These are phyloP conservation scores for Cylindroiulus punctatus DNA, from an alignment of 2,888 invertebrate genomes.

Conservation along the genomic window DNA sequence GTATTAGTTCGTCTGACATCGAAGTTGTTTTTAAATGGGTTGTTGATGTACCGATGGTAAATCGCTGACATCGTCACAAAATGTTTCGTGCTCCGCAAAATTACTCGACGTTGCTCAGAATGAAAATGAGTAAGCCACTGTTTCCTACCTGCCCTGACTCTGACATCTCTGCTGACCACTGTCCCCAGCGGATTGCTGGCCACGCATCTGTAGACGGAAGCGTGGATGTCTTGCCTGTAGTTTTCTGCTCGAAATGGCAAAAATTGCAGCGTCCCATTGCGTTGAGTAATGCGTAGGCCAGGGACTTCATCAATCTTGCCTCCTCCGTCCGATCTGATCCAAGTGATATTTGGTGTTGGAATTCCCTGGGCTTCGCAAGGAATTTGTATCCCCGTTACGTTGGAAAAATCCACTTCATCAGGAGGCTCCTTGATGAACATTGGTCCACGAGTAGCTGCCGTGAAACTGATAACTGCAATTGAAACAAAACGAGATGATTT, in stretches of 20 bases:
- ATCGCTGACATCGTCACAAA: too few relatives aligned
- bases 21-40: too few relatives aligned
- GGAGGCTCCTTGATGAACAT: constrained; percentile 57
- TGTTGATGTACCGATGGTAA: too few relatives aligned
- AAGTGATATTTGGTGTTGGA: constrained; percentile 63
- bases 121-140: not conserved
- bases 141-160: constrained; percentile 61
- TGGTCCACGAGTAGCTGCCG: constrained; percentile 54
- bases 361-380: constrained; percentile 63
- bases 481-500: not conserved
- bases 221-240: constrained; percentile 61
- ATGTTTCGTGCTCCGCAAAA: too few relatives aligned
- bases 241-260: constrained; percentile 60
- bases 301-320: constrained; percentile 62
- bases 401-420: constrained; percentile 62
- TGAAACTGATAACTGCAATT: not conserved
- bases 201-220: constrained; percentile 61
- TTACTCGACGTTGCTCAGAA: too few relatives aligned
- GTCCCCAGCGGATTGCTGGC: constrained; percentile 61
- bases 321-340: constrained; percentile 62
- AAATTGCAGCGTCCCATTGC: constrained; percentile 61
- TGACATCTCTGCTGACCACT: constrained; percentile 61
- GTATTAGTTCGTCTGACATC: too few relatives aligned
- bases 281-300: constrained; percentile 61
- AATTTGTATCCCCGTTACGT: constrained; percentile 63